Evolutionary conservation across 2,113 vertebrate genomes (phyloP).

Genomic region (Crocuta crocuta): DNA sequence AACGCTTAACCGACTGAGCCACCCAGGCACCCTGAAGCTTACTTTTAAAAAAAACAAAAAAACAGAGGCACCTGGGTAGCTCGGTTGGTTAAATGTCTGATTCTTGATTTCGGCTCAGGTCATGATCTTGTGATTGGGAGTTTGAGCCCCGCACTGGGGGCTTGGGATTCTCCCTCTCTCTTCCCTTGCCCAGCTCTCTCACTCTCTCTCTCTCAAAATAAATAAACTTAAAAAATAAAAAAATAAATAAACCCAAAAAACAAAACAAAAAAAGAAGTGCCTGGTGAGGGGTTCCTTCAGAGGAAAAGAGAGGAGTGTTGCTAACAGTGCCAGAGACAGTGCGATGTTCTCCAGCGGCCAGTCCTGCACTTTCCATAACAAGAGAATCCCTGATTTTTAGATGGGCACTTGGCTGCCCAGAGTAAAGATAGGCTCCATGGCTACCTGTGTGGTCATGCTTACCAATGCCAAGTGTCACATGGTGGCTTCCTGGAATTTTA

Average conservation of each 20-base stretch:
- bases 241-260: not conserved
- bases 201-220: too few species aligned
- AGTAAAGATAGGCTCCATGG: not conserved
- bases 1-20: too few species aligned
- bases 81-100: too few species aligned
- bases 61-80: too few species aligned
- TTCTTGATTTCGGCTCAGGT: too few species aligned
- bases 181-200: too few species aligned
- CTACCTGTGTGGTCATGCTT: not conserved
- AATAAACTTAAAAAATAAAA: too few species aligned
- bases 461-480: not conserved
- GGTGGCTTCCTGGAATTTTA: not conserved
- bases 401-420: not conserved
- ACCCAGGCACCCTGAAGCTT: too few species aligned
- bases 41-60: too few species aligned
- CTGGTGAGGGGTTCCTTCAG: not conserved
- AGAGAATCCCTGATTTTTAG: slow-evolving; percentile 3
- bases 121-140: too few species aligned
- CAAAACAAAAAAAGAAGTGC: not conserved
- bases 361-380: not conserved
- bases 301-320: not conserved
- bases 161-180: too few species aligned
- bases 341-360: not conserved
- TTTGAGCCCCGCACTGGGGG: too few species aligned
- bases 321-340: not conserved